Conservation (phyloP, 2,888 invertebrate genomes). For the Dynastes grantii region DNA sequence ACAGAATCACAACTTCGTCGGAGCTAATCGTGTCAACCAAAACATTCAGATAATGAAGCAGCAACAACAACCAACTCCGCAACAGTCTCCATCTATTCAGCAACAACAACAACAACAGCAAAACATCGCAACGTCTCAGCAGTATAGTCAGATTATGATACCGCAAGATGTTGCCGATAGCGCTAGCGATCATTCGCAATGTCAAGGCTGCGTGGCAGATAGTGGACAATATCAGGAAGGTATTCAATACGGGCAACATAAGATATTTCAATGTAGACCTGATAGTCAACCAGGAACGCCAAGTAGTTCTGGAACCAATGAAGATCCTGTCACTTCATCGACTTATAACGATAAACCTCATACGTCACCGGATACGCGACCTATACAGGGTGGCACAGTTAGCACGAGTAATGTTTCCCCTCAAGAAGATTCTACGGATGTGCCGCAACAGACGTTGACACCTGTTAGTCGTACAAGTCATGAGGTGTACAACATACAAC, state of each 20-base stretch:
- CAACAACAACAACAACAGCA: slow-evolving; percentile 54
- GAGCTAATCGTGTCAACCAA: slow-evolving; percentile 60
- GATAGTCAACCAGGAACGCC: slow-evolving; percentile 73
- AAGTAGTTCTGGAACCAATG: slow-evolving; percentile 74
- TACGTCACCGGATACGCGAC: slow-evolving; percentile 77
- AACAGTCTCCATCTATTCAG: slow-evolving; percentile 1
- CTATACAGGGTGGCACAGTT: slow-evolving; percentile 88
- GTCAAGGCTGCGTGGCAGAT: slow-evolving; percentile 73
- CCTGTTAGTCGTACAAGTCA: slow-evolving; percentile 60
- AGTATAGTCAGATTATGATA: slow-evolving; percentile 58
- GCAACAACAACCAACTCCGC: slow-evolving; percentile 52
- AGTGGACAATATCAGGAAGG: slow-evolving; percentile 68
- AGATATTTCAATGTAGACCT: slow-evolving; percentile 64
- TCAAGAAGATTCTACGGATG: slow-evolving; percentile 78
- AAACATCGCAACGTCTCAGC: slow-evolving; percentile 54
- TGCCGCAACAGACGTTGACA: slow-evolving; percentile 73
- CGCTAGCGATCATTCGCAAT: slow-evolving; percentile 69
- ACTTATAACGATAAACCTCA: slow-evolving; percentile 74
- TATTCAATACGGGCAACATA: slow-evolving; percentile 44
- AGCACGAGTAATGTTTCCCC: slow-evolving; percentile 88
- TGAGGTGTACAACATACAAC: slow-evolving; percentile 30
- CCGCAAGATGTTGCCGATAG: slow-evolving; percentile 63
- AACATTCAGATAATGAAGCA: slow-evolving; percentile 60
- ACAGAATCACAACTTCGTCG: slow-evolving; percentile 59
- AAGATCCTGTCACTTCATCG: slow-evolving; percentile 80